These are phyloP conservation scores for Ennomos erosarius DNA, from an alignment of 2,888 invertebrate genomes.

Conservation along the genomic window DNA sequence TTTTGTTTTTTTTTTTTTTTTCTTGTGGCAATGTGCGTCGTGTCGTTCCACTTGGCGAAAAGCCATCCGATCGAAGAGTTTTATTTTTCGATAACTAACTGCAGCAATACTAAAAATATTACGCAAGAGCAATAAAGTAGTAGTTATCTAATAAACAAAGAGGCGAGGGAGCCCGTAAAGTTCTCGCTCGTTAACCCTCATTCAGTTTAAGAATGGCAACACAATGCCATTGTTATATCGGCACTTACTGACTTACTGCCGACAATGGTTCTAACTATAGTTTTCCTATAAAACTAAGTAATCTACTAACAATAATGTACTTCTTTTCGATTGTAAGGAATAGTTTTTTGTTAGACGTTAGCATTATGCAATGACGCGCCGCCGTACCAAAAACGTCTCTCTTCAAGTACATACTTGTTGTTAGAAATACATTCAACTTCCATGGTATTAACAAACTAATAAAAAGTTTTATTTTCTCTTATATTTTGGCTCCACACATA, in stretches of 20 bases:
- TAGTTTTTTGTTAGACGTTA: too few relatives aligned
- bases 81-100: not conserved
- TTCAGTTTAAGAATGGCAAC: conserved; percentile 17
- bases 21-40: too few relatives aligned
- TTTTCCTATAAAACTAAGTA: conserved; percentile 7
- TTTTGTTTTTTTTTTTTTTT: too few relatives aligned
- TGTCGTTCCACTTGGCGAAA: not conserved
- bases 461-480: too few relatives aligned
- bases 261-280: conserved; percentile 9
- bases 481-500: too few relatives aligned
- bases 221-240: conserved; percentile 27
- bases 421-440: too few relatives aligned
- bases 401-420: too few relatives aligned
- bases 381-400: too few relatives aligned
- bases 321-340: too few relatives aligned
- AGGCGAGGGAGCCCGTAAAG: conserved; percentile 17
- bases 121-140: conserved; percentile 11
- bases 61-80: not conserved
- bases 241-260: conserved; percentile 22
- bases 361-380: too few relatives aligned
- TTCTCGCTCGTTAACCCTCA: conserved; percentile 23
- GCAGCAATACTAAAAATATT: conserved; percentile 2
- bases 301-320: not conserved
- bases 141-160: conserved; percentile 29
- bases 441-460: too few relatives aligned